Percentiles rank a stretch among this genome's conserved stretches.
These are phyloP conservation scores for Drosophila nr. perissopoda DNA, from an alignment of 2,888 invertebrate species.

Conservation along the genomic window DNA sequence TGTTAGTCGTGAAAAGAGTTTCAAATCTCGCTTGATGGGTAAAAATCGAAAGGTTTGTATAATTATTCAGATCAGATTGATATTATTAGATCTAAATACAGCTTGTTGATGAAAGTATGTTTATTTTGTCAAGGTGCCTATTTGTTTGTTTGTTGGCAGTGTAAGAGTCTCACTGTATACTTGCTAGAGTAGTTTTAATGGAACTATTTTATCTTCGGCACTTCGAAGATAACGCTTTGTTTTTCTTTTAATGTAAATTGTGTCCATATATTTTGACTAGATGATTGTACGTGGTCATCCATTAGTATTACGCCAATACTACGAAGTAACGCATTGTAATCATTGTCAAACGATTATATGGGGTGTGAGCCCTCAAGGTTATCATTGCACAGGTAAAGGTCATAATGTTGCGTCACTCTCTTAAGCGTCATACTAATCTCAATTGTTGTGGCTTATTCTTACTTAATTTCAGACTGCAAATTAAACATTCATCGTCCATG, in stretches of 20 bases:
- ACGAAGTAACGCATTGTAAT: constrained; percentile 95
- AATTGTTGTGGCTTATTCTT: constrained; percentile 1
- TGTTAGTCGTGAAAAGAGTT: constrained; percentile 93
- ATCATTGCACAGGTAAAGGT: constrained; percentile 94
- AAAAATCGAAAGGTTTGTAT: constrained; percentile 88
- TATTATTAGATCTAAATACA: neutral
- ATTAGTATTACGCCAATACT: constrained; percentile 94
- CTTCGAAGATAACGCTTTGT: neutral
- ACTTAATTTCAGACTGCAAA: constrained; percentile 89
- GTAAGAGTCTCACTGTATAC: neutral
- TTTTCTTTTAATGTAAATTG: constrained; percentile 8
- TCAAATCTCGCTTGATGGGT: constrained; percentile 89
- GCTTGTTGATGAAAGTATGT: neutral
- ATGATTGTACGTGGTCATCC: constrained; percentile 95
- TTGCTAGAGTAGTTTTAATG: neutral
- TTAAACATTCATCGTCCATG: constrained; percentile 94
- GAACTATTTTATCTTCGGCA: too few species aligned
- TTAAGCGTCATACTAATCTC: neutral
- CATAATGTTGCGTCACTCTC: neutral
- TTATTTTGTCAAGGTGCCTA: neutral
- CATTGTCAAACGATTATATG: constrained; percentile 96
- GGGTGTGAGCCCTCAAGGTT: constrained; percentile 98
- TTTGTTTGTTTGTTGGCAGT: too few species aligned
- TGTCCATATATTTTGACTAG: constrained; percentile 83
- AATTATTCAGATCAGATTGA: neutral